phyloP scores from a whole-genome alignment of 2,797 vertebrate species.

The Peromyscus eremicus region DNA sequence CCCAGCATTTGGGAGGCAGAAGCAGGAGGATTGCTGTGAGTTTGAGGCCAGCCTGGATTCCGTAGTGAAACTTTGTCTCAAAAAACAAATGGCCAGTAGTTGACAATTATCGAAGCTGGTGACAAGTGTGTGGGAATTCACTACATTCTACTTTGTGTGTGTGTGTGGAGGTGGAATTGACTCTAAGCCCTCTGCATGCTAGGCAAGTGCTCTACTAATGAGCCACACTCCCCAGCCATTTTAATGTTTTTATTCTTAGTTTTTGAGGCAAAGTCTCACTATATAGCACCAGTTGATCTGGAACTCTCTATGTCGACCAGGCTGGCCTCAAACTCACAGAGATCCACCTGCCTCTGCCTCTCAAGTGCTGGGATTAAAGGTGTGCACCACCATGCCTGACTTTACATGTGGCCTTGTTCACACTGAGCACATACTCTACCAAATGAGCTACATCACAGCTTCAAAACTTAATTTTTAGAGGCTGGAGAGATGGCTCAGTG shows the following conservation, averaged over 20 bases:
- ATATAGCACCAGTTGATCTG: not conserved
- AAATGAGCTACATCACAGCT: too few species aligned
- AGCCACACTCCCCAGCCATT: not conserved
- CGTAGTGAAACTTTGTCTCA: not conserved
- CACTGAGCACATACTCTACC: not conserved
- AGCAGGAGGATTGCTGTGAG: not conserved
- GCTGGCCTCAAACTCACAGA: not conserved
- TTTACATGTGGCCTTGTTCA: not conserved
- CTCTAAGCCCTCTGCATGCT: not conserved
- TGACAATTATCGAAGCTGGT: not conserved
- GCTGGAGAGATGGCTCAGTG: not conserved
- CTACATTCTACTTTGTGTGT: not conserved
- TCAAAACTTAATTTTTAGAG: not conserved
- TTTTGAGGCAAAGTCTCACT: not conserved
- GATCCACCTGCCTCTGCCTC: not conserved
- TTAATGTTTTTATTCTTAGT: not conserved
- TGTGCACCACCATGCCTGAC: too few species aligned
- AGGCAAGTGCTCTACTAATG: too few species aligned
- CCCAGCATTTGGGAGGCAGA: not conserved
- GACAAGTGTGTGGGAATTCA: not conserved
- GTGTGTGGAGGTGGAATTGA: not conserved
- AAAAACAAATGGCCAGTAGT: not conserved
- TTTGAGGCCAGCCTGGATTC: not conserved
- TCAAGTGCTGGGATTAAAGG: not conserved
- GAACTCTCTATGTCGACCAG: not conserved